Conservation (phyloP, 2,888 invertebrate genomes). For the Thymelicus lineola region DNA sequence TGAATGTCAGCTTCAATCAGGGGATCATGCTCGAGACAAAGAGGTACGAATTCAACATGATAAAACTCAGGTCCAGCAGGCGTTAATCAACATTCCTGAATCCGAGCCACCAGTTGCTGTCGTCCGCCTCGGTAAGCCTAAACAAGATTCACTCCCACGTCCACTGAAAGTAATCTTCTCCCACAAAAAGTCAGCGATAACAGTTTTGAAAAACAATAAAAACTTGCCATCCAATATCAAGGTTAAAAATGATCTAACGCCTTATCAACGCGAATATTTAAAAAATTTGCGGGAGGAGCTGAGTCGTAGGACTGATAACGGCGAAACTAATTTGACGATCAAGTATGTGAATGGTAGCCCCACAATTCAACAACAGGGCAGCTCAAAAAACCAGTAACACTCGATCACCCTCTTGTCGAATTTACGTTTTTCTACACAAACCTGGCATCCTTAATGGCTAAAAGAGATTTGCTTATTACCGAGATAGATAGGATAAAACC, state of each 20-base stretch:
- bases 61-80: too few relatives aligned
- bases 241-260: slow-evolving; percentile 3
- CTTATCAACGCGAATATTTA: slow-evolving; percentile 15
- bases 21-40: too few relatives aligned
- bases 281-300: slow-evolving; percentile 22
- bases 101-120: too few relatives aligned
- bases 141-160: neutral
- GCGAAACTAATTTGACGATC: slow-evolving; percentile 11
- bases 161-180: slow-evolving; percentile 16
- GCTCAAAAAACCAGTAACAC: too few relatives aligned
- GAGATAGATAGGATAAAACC: slow-evolving; percentile 19
- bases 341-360: slow-evolving; percentile 4
- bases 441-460: slow-evolving; percentile 30
- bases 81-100: too few relatives aligned
- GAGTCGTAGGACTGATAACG: neutral
- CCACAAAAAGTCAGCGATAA: slow-evolving; percentile 11
- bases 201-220: slow-evolving; percentile 17
- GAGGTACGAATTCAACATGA: too few relatives aligned
- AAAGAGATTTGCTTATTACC: slow-evolving; percentile 22
- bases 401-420: slow-evolving; percentile 5
- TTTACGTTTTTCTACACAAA: slow-evolving; percentile 24
- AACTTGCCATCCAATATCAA: neutral
- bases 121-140: too few relatives aligned
- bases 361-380: too few relatives aligned
- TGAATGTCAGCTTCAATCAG: too few relatives aligned